phyloP scores from a whole-genome alignment of 1,140 invertebrate species.

The Dendrolimus punctatus region DNA sequence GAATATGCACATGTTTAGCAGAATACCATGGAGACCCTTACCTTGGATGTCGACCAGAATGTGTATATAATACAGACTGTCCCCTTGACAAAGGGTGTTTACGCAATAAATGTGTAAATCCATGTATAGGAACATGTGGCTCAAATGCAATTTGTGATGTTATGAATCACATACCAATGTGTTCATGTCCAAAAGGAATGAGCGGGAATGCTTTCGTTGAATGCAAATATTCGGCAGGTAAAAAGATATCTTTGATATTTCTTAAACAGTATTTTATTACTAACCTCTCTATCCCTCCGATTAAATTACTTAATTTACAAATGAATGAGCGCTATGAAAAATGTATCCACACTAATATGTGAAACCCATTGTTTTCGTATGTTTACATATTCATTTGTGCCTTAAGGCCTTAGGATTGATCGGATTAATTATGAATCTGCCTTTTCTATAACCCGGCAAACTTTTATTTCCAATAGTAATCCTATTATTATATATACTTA shows the following conservation, averaged over 20 bases:
- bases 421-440: too few relatives aligned
- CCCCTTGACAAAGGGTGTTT: slow-evolving; percentile 81
- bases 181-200: slow-evolving; percentile 77
- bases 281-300: background rate
- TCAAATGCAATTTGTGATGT: slow-evolving; percentile 82
- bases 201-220: slow-evolving; percentile 85
- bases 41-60: slow-evolving; percentile 84
- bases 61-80: slow-evolving; percentile 88
- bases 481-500: too few relatives aligned
- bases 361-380: too few relatives aligned
- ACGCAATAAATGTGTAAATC: slow-evolving; percentile 82
- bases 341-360: too few relatives aligned
- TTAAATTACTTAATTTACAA: background rate
- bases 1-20: slow-evolving; percentile 74
- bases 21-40: slow-evolving; percentile 80
- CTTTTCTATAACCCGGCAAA: too few relatives aligned
- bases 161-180: slow-evolving; percentile 84
- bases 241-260: background rate
- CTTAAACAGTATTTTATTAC: too few relatives aligned
- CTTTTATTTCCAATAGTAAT: too few relatives aligned
- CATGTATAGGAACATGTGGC: slow-evolving; percentile 85
- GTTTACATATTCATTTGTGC: too few relatives aligned
- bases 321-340: too few relatives aligned
- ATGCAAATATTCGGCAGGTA: slow-evolving; percentile 70
- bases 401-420: too few relatives aligned